Conservation (phyloP, 2,888 invertebrate genomes). For the Doris montereyensis region DNA sequence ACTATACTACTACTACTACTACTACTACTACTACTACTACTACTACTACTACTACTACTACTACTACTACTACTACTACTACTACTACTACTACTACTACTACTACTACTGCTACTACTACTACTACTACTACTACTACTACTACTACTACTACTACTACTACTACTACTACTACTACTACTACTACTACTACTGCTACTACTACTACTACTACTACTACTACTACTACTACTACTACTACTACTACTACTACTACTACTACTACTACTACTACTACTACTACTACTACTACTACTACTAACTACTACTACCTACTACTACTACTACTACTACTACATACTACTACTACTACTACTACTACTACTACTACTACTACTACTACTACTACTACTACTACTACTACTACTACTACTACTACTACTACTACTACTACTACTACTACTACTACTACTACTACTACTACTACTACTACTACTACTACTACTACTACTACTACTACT, state of each 20-base stretch:
- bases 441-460: too few species aligned
- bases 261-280: slow-evolving; percentile 22
- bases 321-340: background rate
- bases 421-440: background rate
- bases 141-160: background rate
- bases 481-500: too few species aligned
- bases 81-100: too few species aligned
- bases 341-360: slow-evolving; percentile 24
- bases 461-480: too few species aligned
- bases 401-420: slow-evolving; percentile 13
- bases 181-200: background rate
- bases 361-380: slow-evolving; percentile 29
- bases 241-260: slow-evolving; percentile 13
- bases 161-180: background rate
- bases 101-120: background rate
- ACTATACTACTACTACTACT: too few species aligned
- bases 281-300: slow-evolving; percentile 13
- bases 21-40: too few species aligned
- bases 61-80: too few species aligned
- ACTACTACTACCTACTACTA: background rate
- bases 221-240: slow-evolving; percentile 17
- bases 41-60: too few species aligned
- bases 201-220: background rate
- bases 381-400: slow-evolving; percentile 20
- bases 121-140: background rate